Evolutionary conservation across 2,797 vertebrate species (phyloP), one percentile per base, ranked within the genome.

Genomic region (Pangasius sanitwongsei): DNA sequence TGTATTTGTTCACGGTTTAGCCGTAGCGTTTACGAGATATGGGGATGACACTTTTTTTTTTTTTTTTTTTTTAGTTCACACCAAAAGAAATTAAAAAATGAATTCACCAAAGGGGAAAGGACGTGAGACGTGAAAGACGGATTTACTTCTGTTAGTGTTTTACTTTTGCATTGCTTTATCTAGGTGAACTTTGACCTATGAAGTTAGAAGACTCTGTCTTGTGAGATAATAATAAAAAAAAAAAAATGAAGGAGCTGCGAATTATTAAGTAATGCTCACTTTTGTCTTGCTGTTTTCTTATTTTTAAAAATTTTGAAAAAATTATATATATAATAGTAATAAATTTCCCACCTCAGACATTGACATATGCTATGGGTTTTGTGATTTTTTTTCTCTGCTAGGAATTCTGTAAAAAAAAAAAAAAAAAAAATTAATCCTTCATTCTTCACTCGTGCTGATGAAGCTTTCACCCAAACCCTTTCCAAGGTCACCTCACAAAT

Each of bases 401-500:
- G 44, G 44, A 44, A 44, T 44, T 7, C 44, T 44, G 44, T 44
- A 41, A 41, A 41, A 44, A 44, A 44, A 44, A 44, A 44, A 6
- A 44, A 44, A 6, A 6, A 44, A 41, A 41, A 5, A 41, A 41
- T 34, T 85, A 74, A 77, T 67, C 69, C 57, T n/a, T 70, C 84
- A 48, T 44, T 44, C 69, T 61, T 67, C 82, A 85, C 57, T 67
- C 34, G 59, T 88, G 81, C 81, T 85, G 87, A 88, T 65, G 48
- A 75, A 82, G 87, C 69, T 75, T 63, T 85, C n/a, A 59, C 87
- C 70, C 20, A 11, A 67, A 88, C 57, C 57, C 69, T 55, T 72
- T 25, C 44, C 82, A 88, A 88, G 82, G 82, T 85, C 82, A 85
- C 82, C 59, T 85, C 44, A 63, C 72, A 78, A 88, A 88, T 88